phyloP scores from a whole-genome alignment of 2,113 vertebrate genomes.

The Lates calcarifer region DNA sequence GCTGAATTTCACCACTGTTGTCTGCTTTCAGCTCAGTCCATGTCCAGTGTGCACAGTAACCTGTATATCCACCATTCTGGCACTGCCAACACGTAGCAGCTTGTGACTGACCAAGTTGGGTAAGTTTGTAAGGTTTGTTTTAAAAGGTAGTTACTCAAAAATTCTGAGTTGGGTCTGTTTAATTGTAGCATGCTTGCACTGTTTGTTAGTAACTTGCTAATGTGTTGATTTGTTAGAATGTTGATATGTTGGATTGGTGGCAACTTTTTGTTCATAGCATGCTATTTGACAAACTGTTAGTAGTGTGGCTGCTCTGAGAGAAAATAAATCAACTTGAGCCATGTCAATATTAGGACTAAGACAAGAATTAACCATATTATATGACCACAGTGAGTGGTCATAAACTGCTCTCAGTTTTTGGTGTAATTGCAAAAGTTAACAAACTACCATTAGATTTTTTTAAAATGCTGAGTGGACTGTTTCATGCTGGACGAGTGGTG shows the following conservation, averaged over 20 bases:
- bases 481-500: not conserved
- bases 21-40: slow-evolving; percentile 11
- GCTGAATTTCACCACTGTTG: not conserved
- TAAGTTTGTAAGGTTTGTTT: not conserved
- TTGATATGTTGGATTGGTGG: slow-evolving; percentile 29
- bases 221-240: slow-evolving; percentile 64
- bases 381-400: slow-evolving; percentile 5
- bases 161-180: not conserved
- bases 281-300: slow-evolving; percentile 69
- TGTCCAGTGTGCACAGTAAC: not conserved
- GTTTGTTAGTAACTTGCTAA: slow-evolving; percentile 68
- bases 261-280: slow-evolving; percentile 55
- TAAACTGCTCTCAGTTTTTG: not conserved
- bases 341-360: not conserved
- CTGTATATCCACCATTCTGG: not conserved
- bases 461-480: slow-evolving; percentile 6
- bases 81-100: not conserved
- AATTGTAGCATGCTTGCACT: slow-evolving; percentile 61
- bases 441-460: not conserved
- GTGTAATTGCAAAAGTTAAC: not conserved
- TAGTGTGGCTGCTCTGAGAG: slow-evolving; percentile 44
- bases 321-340: slow-evolving; percentile 16
- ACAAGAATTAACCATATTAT: slow-evolving; percentile 6
- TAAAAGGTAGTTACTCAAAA: not conserved
- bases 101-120: not conserved